These are phyloP conservation scores for Hormiphora californensis DNA, from an alignment of 37 sponge, comb jelly and placozoan species.

Conservation along the genomic window DNA sequence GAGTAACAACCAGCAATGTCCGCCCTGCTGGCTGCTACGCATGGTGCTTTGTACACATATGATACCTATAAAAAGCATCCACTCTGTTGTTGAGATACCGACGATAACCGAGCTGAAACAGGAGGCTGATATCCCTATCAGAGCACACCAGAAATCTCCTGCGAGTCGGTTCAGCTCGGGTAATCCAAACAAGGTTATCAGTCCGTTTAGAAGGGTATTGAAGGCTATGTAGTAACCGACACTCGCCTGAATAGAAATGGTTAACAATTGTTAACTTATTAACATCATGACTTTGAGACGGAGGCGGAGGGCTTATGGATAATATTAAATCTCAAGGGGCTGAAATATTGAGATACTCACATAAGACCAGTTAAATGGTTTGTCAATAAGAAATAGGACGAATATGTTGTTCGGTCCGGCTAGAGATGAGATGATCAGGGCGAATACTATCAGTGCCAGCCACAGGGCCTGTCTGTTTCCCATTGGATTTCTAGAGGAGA, in stretches of 20 bases:
- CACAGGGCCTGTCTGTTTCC: neutral
- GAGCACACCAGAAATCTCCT: slow-evolving; percentile 20
- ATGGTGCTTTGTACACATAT: no score
- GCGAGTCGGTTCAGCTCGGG: slow-evolving; percentile 61
- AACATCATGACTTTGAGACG: no score
- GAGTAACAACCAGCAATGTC: no score
- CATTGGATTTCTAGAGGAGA: neutral
- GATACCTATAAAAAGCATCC: slow-evolving; percentile 51
- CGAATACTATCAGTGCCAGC: neutral
- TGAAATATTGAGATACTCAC: neutral
- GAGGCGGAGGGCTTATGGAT: no score
- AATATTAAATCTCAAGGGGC: no score
- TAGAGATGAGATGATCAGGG: neutral
- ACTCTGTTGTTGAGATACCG: slow-evolving; percentile 14
- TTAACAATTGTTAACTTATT: neutral
- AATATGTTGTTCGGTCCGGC: slow-evolving; percentile 53
- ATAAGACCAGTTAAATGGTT: slow-evolving; percentile 43
- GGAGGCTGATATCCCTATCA: neutral
- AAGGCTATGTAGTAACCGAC: slow-evolving; percentile 80
- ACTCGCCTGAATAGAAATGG: slow-evolving; percentile 6
- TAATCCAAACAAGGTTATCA: slow-evolving; percentile 64
- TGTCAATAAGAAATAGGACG: slow-evolving; percentile 47
- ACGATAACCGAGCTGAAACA: slow-evolving; percentile 44
- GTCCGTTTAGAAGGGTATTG: slow-evolving; percentile 66
- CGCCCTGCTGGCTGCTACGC: no score